Conservation (phyloP, 2,888 invertebrate genomes). For the Cosmia trapezina region DNA sequence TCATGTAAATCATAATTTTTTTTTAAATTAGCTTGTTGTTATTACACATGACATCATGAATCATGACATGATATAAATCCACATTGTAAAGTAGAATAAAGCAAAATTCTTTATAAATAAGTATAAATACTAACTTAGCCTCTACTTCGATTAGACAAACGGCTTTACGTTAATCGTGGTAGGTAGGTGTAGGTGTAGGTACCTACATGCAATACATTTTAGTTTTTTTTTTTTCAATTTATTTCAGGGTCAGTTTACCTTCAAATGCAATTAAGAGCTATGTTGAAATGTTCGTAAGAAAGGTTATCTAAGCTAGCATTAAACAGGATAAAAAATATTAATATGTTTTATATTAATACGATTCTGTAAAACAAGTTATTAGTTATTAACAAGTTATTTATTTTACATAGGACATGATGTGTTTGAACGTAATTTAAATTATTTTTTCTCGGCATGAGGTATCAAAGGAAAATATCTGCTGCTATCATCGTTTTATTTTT, state of each 20-base stretch:
- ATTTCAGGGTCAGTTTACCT: conserved; percentile 37
- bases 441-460: background rate
- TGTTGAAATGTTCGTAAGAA: conserved; percentile 33
- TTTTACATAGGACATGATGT: background rate
- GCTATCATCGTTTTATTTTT: too few relatives aligned
- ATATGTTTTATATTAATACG: background rate
- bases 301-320: conserved; percentile 13
- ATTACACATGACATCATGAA: too few relatives aligned
- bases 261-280: conserved; percentile 28
- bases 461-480: too few relatives aligned
- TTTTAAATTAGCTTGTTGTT: background rate
- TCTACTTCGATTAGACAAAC: background rate
- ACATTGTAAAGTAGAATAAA: background rate
- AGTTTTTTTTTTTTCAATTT: conserved; percentile 16
- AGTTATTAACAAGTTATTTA: background rate
- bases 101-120: background rate
- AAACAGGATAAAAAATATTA: conserved; percentile 19
- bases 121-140: background rate
- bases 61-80: background rate
- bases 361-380: conserved; percentile 2
- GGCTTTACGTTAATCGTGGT: background rate
- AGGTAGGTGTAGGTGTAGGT: too few relatives aligned
- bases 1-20: background rate
- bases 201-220: conserved; percentile 7
- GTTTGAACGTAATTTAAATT: background rate